Conservation (phyloP, 2,888 invertebrate genomes). For the Lasioglossum marginatum region DNA sequence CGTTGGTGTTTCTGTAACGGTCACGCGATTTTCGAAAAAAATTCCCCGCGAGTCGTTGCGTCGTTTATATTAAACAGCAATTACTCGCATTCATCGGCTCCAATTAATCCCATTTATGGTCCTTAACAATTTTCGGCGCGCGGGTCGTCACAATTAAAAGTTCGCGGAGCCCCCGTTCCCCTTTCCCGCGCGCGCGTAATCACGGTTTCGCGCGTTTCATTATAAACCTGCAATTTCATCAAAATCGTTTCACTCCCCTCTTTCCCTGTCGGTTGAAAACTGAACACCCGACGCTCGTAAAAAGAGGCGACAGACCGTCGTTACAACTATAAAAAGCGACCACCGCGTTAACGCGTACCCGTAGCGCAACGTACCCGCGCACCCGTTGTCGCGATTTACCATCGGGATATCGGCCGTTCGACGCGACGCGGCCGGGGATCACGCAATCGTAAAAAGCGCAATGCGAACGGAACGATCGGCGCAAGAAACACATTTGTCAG, state of each 20-base stretch:
- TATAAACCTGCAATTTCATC: slow-evolving; percentile 25
- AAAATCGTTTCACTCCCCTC: not conserved
- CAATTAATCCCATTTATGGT: slow-evolving; percentile 33
- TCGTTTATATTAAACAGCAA: slow-evolving; percentile 21
- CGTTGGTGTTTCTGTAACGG: not conserved
- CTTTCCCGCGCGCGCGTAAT: not conserved
- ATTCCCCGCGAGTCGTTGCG: not conserved
- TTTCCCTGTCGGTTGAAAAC: not conserved
- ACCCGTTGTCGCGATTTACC: not conserved
- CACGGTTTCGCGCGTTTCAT: slow-evolving; percentile 29
- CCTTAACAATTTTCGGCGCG: not conserved
- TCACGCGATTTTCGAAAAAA: slow-evolving; percentile 4
- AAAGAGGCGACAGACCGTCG: not conserved
- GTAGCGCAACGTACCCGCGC: not conserved
- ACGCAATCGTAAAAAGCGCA: slow-evolving; percentile 2
- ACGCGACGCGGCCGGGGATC: not conserved
- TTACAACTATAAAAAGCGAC: slow-evolving; percentile 27
- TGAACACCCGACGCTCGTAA: not conserved
- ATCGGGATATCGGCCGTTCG: slow-evolving; percentile 17
- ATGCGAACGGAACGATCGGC: not conserved
- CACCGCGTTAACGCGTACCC: slow-evolving; percentile 20
- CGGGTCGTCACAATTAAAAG: slow-evolving; percentile 46
- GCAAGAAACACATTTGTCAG: slow-evolving; percentile 38
- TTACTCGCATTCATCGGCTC: slow-evolving; percentile 7
- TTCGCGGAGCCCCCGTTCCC: not conserved